These are phyloP conservation scores for Sarcophaga bullata DNA, from an alignment of 1,140 invertebrate genomes.

Conservation along the genomic window DNA sequence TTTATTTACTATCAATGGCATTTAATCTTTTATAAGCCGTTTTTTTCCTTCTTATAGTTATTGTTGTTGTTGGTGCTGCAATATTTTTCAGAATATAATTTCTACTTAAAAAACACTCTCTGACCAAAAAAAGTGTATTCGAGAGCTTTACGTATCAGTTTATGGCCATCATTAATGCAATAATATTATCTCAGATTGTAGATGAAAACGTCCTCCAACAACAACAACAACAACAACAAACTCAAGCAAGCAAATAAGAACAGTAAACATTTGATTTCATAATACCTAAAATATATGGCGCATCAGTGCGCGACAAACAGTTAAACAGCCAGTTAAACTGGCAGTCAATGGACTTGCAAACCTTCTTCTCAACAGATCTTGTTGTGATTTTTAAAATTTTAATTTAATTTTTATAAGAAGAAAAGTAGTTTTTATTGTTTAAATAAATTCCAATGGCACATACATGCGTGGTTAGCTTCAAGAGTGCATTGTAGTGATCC, in stretches of 20 bases:
- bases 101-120: too few species aligned
- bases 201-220: conserved; percentile 13
- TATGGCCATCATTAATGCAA: background rate
- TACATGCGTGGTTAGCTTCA: too few species aligned
- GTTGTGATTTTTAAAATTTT: background rate
- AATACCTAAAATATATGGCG: too few species aligned
- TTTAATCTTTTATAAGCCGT: conserved; percentile 21
- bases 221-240: conserved; percentile 12
- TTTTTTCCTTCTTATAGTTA: background rate
- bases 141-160: too few species aligned
- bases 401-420: background rate
- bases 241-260: background rate
- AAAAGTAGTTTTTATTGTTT: too few species aligned
- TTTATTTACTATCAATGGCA: background rate
- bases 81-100: background rate
- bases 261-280: too few species aligned
- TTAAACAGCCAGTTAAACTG: background rate
- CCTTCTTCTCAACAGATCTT: background rate
- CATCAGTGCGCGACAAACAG: background rate
- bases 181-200: conserved; percentile 19
- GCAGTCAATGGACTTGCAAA: background rate
- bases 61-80: background rate
- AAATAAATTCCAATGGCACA: too few species aligned
- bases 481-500: too few species aligned
- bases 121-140: too few species aligned